Base-by-base conservation (phyloP, 2,797 vertebrate species). In the Holocentrus rufus region DNA sequence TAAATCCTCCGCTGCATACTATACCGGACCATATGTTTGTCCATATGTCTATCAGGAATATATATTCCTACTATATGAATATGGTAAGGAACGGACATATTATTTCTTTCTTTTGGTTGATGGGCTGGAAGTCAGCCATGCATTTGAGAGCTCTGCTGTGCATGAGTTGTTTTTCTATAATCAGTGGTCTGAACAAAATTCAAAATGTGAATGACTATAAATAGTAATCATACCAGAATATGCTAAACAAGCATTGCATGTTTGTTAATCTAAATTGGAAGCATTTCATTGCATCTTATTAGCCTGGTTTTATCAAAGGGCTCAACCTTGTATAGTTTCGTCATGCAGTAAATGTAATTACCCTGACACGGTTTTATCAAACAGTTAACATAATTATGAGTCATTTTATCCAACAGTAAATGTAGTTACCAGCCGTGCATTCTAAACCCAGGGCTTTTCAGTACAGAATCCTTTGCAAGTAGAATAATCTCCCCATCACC, bases 11-110 rank as follows among this genome's bases (percentile, higher is more conserved):
- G 34, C 14, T 36, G 46, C 22, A 67, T 65, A 71, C 71, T 69
- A 76, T 76, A 71, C 68, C 36, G 52, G 55, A 69, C 39, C 79
- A 76, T 61, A 74, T 81, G 74, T 70, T 64, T 49, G 27, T 73
- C 25, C 18, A 57, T 67, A 34, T 64, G 31, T 74, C 59, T 73
- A 59, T 62, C 22, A 59, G 14, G 1, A 70, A 60, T 54, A 54
- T 39, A 42, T 61, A 49, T 47, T 39, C 50, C n/a, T 54, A 54
- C 22, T 22, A 53, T 23, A 8, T 20, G 57, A 67, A 67, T 70
- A 77, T 69, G 57, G 67, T 72, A 55, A 63, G 53, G 52, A 77
- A 30, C 62, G 46, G 47, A 77, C 27, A 61, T 5, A 53, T 22
- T 22, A 52, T 68, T 68, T 85, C 44, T 46, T 36, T 79, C 46